Conservation (phyloP, 64 coral and sea anemone genomes). For the Stylophora pistillata region DNA sequence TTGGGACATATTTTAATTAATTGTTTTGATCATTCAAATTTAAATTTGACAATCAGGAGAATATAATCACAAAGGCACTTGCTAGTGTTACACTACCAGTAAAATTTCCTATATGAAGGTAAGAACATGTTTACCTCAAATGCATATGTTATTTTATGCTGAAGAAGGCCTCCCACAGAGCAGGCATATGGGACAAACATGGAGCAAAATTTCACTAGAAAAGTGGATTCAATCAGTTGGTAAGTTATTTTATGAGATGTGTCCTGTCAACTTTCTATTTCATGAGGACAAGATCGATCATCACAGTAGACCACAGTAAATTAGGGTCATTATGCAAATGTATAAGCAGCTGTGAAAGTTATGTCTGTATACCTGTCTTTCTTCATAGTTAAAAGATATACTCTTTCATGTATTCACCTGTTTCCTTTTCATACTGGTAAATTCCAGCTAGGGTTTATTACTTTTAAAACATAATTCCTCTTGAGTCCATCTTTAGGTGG, state of each 20-base stretch:
- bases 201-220: conserved; percentile 3
- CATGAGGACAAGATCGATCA: too few species aligned
- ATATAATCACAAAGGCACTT: too few species aligned
- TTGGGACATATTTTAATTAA: too few species aligned
- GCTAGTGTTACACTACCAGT: too few species aligned
- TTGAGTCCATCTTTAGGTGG: neutral
- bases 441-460: neutral
- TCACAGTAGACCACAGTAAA: too few species aligned
- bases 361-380: too few species aligned
- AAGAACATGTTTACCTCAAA: neutral
- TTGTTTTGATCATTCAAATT: too few species aligned
- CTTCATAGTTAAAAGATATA: neutral
- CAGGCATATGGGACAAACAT: conserved; percentile 7
- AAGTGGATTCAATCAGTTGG: conserved; percentile 30
- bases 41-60: too few species aligned
- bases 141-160: neutral
- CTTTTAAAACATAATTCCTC: neutral
- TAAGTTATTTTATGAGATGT: neutral
- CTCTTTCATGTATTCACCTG: too few species aligned
- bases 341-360: too few species aligned
- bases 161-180: neutral
- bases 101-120: neutral
- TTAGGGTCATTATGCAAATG: neutral
- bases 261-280: too few species aligned
- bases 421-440: too few species aligned